These are phyloP conservation scores for Athene noctua DNA, from an alignment of 2,113 vertebrate species.

Conservation along the genomic window DNA sequence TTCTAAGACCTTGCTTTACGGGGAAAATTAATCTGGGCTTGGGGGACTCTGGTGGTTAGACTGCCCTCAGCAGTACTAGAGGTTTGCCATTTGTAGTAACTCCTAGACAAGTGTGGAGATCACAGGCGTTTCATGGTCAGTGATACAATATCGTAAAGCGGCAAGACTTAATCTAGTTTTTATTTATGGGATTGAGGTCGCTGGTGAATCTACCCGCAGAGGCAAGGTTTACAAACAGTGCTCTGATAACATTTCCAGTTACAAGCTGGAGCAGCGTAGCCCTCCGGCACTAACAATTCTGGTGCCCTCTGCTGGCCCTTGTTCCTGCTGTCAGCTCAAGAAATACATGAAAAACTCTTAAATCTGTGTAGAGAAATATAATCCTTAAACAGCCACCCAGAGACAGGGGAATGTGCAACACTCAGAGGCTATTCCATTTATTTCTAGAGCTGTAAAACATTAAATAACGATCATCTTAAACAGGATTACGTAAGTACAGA, in stretches of 20 bases:
- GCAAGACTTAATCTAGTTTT: background rate
- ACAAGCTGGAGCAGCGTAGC: background rate
- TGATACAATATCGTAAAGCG: rapidly evolving
- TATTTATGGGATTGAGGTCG: background rate
- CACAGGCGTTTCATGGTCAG: rapidly evolving
- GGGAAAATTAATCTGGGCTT: background rate
- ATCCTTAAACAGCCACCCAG: background rate
- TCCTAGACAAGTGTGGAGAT: background rate
- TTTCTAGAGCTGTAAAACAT: background rate
- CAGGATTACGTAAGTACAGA: rapidly evolving
- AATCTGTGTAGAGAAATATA: background rate
- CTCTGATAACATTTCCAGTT: rapidly evolving
- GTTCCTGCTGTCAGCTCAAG: background rate
- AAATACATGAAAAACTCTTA: background rate
- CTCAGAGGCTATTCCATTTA: background rate
- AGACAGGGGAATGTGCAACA: rapidly evolving
- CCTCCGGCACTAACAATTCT: background rate
- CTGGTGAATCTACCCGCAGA: background rate
- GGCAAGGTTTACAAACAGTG: rapidly evolving
- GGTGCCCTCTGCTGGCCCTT: conserved; percentile 57
- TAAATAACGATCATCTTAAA: background rate
- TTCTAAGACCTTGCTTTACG: background rate
- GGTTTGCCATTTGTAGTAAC: background rate
- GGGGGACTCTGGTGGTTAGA: background rate
- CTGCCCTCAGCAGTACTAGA: background rate